Conservation (phyloP, 2,113 vertebrate genomes). For the Dendrocopos noguchii region DNA sequence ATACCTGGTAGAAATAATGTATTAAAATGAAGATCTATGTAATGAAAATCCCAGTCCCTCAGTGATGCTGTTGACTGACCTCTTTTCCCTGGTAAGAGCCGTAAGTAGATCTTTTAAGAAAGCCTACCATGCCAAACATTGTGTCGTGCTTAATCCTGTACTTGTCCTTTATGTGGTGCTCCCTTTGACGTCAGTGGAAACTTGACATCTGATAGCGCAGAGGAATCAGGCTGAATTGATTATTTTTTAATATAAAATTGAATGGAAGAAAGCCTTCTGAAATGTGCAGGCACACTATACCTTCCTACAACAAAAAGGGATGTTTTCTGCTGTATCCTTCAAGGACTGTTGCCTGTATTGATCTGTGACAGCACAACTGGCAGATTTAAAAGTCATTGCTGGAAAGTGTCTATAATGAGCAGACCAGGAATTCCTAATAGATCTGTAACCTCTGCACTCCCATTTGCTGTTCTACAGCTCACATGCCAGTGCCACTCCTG, state of each 20-base stretch:
- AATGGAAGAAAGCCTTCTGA: neutral
- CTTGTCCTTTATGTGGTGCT: neutral
- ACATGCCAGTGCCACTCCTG: neutral
- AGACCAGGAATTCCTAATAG: neutral
- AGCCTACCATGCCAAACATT: neutral
- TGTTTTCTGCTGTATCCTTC: neutral
- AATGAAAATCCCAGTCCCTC: neutral
- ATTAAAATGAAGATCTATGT: neutral
- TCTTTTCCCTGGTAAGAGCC: neutral
- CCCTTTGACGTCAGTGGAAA: constrained; percentile 19
- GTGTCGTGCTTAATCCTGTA: neutral
- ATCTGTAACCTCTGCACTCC: neutral
- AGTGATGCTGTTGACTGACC: neutral
- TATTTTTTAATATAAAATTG: neutral
- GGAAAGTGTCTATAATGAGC: neutral
- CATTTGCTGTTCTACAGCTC: neutral
- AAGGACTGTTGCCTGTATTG: neutral
- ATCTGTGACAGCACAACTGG: neutral
- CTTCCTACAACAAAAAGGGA: neutral
- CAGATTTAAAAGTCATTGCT: neutral
- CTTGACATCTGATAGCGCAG: neutral
- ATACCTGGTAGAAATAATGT: neutral
- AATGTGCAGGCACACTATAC: neutral
- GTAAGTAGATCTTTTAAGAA: neutral
- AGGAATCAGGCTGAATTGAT: neutral